Base-by-base conservation (phyloP, 2,888 invertebrate species). In the Lissocephala sabroskyi region DNA sequence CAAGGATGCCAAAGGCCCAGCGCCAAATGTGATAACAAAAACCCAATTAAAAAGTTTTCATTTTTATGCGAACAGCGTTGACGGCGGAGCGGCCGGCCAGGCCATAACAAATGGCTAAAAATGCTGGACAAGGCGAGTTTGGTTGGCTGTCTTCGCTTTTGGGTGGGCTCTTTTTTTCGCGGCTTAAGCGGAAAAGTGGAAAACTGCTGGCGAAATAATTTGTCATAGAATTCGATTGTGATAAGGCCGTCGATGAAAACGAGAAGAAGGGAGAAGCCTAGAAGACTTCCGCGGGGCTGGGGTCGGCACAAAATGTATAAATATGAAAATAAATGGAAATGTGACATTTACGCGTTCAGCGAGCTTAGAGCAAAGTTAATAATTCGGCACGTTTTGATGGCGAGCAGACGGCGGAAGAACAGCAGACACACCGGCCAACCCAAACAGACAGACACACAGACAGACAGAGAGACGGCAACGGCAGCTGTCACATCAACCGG, bases 41-140 rank as follows among this genome's bases (percentile, higher is more conserved):
- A 71, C 70, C 75, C 70, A 75, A 71, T 74, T 71, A 71, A 71
- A 71, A 71, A 71, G 70, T 71, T 71, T 71, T 65, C 75, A 74
- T 74, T 75, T 71, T 71, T 71, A 71, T 71, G 65, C 63, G 51
- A 19, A 11, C 18, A 40, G 32, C 45, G 48, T 45, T 58, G n/a
- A n/a, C 51, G 50, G 23, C 28, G 26, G 26, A 35, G 54, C 58
- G 62, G 54, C 40, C 52, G 46, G 49, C 56, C 50, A 55, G 62
- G n/a, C n/a, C n/a, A 59, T 58, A 61, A 59, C 55, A 59, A 56
- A 62, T 57, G 59, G 47, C 52, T 45, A 33, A 7, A 33, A 32
- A 19, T 33, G 32, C 37, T 14, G 14, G 26, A 19, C 13, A 29
- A 7, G 16, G 9, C 0, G 14, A 28, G 1, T 23, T 13, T 13